Conservation (phyloP, 2,888 invertebrate genomes). For the Aphidoletes aphidimyza region DNA sequence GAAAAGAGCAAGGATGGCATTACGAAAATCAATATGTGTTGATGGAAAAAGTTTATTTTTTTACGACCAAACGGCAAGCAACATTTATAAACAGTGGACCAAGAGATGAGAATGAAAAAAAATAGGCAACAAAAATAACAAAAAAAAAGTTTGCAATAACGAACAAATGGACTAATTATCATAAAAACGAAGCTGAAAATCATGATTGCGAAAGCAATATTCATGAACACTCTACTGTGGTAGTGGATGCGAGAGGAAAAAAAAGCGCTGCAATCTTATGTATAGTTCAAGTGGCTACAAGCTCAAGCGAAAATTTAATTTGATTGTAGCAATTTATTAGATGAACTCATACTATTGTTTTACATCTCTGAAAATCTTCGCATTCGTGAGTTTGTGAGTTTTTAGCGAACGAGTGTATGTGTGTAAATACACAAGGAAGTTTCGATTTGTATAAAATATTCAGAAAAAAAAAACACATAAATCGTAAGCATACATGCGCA, state of each 20-base stretch:
- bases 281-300: neutral
- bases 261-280: neutral
- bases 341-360: neutral
- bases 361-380: neutral
- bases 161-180: slow-evolving; percentile 26
- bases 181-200: neutral
- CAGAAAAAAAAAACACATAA: no score
- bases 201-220: neutral
- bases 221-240: neutral
- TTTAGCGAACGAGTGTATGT: no score
- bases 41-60: slow-evolving; percentile 40
- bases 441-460: no score
- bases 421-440: no score
- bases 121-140: neutral
- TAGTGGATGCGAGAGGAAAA: no score
- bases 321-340: slow-evolving; percentile 6
- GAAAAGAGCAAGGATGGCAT: neutral
- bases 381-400: no score
- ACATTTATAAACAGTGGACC: neutral
- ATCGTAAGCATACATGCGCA: no score
- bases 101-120: neutral
- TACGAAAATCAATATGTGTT: slow-evolving; percentile 14
- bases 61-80: neutral
- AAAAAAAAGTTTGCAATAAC: neutral
- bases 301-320: neutral